Base-by-base conservation (phyloP, 37 sponge, comb jelly and placozoan genomes). In the Petrosia ficiformis region DNA sequence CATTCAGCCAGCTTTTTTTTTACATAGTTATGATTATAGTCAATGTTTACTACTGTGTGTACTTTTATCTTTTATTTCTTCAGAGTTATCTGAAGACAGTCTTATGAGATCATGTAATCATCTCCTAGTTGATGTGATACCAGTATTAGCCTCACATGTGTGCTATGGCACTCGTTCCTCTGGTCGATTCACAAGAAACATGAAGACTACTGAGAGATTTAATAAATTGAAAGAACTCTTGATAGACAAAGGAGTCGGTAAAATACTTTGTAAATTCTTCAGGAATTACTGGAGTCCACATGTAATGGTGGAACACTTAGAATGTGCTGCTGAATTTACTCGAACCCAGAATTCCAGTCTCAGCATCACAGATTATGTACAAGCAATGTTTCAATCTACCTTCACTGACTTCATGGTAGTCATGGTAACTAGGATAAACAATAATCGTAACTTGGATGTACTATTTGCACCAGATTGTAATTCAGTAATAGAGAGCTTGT, bases 391-490 rank as follows among this genome's bases (percentile, higher is more conserved):
- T 69, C 82, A 84, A 73, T 80, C 57, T 66, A 75, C 81, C 0
- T 84, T 90, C 67, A 76, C 78, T 40, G 87, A 90, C 36, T 94
- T 89, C 66, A 58, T 90, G 34, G 74, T 87, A 54, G 80, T 76
- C 72, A 84, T 94, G 87, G 16, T 90, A 42, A 77, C 78, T 22
- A 83, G 77, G 36, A 80, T 90, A 40, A 94, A 87, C 39, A 71
- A 87, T 22, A 68, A 69, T 42, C 60, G 64, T 33, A 86, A 90
- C 69, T 38, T 94, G 5, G 91, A 90, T 71, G 60, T 81, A 4
- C 58, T 87, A 16, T 87, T 81, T 28, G 8, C 21, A 6, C 40
- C 34, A 1, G 31, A 38, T 11, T 57, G 59, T 74, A 44, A 75
- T 4, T 57, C 60, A 26, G 72, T 68, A 28, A 43, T 76, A n/a